phyloP scores from a whole-genome alignment of 2,797 vertebrate genomes.

The Pipistrellus pipistrellus region DNA sequence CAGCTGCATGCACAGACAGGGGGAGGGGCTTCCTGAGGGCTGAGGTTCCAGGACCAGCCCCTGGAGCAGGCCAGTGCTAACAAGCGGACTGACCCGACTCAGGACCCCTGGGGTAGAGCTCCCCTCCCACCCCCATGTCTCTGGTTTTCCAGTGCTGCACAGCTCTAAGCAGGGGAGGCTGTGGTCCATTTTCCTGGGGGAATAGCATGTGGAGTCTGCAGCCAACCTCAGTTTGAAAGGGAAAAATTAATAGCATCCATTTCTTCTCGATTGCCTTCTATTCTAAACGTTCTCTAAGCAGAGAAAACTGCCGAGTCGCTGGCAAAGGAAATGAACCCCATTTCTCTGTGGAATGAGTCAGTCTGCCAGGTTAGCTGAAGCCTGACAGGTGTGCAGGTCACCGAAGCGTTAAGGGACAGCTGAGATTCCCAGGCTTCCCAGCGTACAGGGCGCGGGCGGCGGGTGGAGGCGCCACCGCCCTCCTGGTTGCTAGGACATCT shows the following conservation, averaged over 20 bases:
- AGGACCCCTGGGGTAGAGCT: not conserved
- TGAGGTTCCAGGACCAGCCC: not conserved
- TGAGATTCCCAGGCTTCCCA: constrained; percentile 9
- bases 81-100: rapidly evolving
- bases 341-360: constrained; percentile 13
- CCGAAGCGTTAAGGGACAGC: constrained; percentile 4
- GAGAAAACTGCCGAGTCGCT: constrained; percentile 72
- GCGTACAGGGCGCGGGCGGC: not conserved
- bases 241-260: constrained; percentile 66
- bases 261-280: not conserved
- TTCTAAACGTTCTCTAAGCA: constrained; percentile 42
- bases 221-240: constrained; percentile 34
- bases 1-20: rapidly evolving
- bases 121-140: not conserved
- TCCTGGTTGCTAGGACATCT: not conserved
- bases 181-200: not conserved
- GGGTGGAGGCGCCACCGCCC: not conserved
- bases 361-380: constrained; percentile 41
- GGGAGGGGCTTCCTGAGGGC: not conserved
- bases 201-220: not conserved
- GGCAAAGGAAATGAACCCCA: constrained; percentile 51
- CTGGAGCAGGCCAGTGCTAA: not conserved
- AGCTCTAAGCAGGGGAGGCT: not conserved
- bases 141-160: not conserved
- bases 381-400: constrained; percentile 52